Evolutionary conservation across 1,140 invertebrate genomes (phyloP), one percentile per base, ranked within the genome.

Genomic region (Drosophila pruinosa): DNA sequence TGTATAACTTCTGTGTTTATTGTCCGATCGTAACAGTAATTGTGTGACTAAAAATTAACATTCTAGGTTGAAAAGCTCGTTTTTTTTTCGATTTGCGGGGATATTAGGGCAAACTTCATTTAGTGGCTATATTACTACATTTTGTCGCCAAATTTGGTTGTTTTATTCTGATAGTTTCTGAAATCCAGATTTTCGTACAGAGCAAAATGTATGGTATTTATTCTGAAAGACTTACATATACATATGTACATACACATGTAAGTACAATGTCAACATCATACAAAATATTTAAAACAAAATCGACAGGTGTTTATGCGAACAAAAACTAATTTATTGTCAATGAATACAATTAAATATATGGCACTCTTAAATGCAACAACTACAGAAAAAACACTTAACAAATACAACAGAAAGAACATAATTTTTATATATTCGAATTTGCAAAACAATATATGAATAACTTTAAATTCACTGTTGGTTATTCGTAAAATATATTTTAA

Each of bases 371-470:
- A 57, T 63, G 47, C 54, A 78, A 47, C n/a, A 63, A 50, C 43
- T 50, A 50, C 31, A 67, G 21, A 72, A 72, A 21, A 52, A 70
- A 56, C 62, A 53, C 38, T 47, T 68, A 59, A 71, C 24, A 43
- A 45, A 59, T 14, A n/a, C 17, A 45, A 59, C 2, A 24, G 45
- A 38, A 36, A 15, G 14, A 14, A 57, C 14, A 21, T 59, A 47
- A 54, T 63, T 70, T 73, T 70, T 73, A 58, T 80, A 80, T 86
- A 76, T 41, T 58, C 70, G 70, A 59, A 77, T 86, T 72, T 50
- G 21, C 72, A 81, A 79, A 71, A 62, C 38, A 34, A 12, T 28
- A 53, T 45, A 58, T 39, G 57, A 73, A 31, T 6, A 28, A 47
- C 28, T 14, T 8, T 8, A 43, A 24, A 26, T 36, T 6, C 12